Base-by-base conservation (phyloP, 2,113 vertebrate species). In the Sus scrofa region DNA sequence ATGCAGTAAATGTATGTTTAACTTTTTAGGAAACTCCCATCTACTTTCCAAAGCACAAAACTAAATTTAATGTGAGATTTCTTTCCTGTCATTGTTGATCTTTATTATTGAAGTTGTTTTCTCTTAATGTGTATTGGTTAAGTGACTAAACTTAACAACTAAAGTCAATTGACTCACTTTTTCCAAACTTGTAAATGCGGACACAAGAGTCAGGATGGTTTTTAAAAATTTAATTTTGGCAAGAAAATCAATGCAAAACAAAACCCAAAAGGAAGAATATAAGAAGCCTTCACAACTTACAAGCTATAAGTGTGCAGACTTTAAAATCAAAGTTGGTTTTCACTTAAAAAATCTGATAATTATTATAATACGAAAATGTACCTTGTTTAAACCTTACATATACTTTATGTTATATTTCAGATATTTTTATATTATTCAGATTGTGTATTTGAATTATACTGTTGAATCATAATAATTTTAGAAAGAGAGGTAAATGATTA, bases 401-500 rank as follows among this genome's bases (percentile, higher is more conserved):
- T 60, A 44, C 9, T 87, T 93, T 24, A 85, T 84, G 37, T 84
- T 71, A 3, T 8, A 60, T 79, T 71, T 79, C 26, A 87, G 65
- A 44, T 71, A 39, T 63, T 77, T 92, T 70, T 87, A 70, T 70
- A 65, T 83, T 86, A 65, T 71, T 77, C 34, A 84, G 24, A 63
- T 4, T 71, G 19, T 97, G 2, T 16, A 63, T 62, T 79, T 91
- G 67, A 96, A 32, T 82, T 20, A 6, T 39, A 54, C 12, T 81
- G 30, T 56, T 82, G 37, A 39, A 70, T 85, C 52, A 37, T 85
- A 83, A 71, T 89, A 71, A 81, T 94, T 91, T 96, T 91, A 87
- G 63, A 44, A 6, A 87, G 79, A 78, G 27, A 24, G 37, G 22
- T 39, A 63, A 14, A 8, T 15, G 19, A n/a, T 78, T 54, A 34